phyloP scores from a whole-genome alignment of 35 echinoderm and acorn worm genomes.

The Heliocidaris erythrogramma region DNA sequence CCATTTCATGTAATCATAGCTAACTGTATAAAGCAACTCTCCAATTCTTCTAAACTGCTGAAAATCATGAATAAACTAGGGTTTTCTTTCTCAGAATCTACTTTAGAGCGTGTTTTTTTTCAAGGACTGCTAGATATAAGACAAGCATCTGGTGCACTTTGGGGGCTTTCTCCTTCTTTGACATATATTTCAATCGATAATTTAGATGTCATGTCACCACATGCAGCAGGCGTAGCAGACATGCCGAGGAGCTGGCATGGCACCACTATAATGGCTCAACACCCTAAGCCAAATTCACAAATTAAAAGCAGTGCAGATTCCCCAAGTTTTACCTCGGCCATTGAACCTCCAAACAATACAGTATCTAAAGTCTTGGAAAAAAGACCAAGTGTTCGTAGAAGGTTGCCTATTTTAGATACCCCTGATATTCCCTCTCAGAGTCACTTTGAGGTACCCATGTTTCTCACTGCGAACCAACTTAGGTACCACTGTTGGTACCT shows the following conservation, averaged over 20 bases:
- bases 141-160: background rate
- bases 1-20: constrained; percentile 59
- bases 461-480: too few relatives aligned
- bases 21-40: constrained; percentile 52
- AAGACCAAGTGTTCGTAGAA: constrained; percentile 27
- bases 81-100: constrained; percentile 55
- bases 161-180: background rate
- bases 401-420: background rate
- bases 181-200: constrained; percentile 63
- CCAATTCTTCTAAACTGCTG: constrained; percentile 58
- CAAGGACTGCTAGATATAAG: background rate
- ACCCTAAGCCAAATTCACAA: constrained; percentile 47
- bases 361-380: background rate
- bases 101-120: constrained; percentile 52
- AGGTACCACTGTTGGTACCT: too few relatives aligned
- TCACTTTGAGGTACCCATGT: background rate
- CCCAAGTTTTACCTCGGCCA: background rate
- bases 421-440: background rate
- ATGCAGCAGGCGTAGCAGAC: constrained; percentile 49
- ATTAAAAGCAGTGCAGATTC: too few relatives aligned
- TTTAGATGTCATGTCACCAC: constrained; percentile 56
- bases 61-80: constrained; percentile 56
- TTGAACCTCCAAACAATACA: background rate
- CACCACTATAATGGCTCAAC: constrained; percentile 63
- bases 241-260: constrained; percentile 66